Conservation (phyloP, 2,888 invertebrate genomes). For the Dusona sp. region DNA sequence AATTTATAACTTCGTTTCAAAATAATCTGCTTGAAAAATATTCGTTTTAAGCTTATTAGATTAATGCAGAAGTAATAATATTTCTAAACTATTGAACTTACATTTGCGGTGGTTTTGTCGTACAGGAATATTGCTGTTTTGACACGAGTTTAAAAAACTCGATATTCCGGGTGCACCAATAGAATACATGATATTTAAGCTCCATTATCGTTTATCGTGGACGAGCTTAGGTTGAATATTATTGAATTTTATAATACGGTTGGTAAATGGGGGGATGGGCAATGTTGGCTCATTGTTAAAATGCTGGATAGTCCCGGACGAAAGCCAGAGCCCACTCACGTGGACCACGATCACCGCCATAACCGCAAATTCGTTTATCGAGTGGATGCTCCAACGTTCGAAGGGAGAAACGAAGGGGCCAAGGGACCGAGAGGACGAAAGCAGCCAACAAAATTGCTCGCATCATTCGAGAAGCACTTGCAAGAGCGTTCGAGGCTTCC, state of each 20-base stretch:
- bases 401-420: slow-evolving; percentile 10
- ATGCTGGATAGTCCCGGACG: slow-evolving; percentile 43
- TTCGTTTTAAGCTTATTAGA: too few species aligned
- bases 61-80: too few species aligned
- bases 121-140: too few species aligned
- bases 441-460: slow-evolving; percentile 53
- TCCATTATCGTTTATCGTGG: slow-evolving; percentile 10
- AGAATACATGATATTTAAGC: not conserved
- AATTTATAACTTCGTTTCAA: too few species aligned
- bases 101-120: too few species aligned
- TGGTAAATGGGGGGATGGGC: not conserved
- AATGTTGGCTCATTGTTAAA: slow-evolving; percentile 60
- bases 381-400: slow-evolving; percentile 55
- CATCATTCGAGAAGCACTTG: slow-evolving; percentile 59
- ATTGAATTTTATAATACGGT: slow-evolving; percentile 52
- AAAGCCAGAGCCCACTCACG: slow-evolving; percentile 31
- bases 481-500: slow-evolving; percentile 23
- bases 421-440: not conserved
- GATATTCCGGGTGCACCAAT: not conserved
- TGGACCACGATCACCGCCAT: slow-evolving; percentile 47
- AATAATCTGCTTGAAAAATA: too few species aligned
- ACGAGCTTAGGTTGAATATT: slow-evolving; percentile 31
- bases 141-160: too few species aligned
- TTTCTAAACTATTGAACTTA: too few species aligned
- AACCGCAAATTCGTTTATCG: slow-evolving; percentile 68